Evolutionary conservation across 2,797 vertebrate species (phyloP), one percentile per base, ranked within the genome.

Genomic region (Hypotaenidia okinawae): DNA sequence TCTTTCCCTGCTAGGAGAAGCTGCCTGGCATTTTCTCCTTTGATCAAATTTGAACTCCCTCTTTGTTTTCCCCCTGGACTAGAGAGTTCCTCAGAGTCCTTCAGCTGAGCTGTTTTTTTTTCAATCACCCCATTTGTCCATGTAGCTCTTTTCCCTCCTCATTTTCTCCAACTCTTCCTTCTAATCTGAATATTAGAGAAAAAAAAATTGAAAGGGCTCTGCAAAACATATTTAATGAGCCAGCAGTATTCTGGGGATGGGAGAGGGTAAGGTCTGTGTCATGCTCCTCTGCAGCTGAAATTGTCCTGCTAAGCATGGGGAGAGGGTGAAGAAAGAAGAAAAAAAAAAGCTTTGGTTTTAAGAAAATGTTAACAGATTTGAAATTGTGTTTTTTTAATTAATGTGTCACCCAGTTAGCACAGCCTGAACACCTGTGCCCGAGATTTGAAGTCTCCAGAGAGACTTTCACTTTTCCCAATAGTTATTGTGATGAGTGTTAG

Each of bases 351-450:
- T 95, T 97, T 97, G 94, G 93, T 96, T 94, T 96, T 85, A 52
- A 84, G 22, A 90, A 74, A 79, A 75, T 35, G 73, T 92, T 91
- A 96, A 97, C 97, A 93, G 96, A 95, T 97, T 97, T 97, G 78
- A 95, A 98, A 95, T 49, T 90, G 89, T 92, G 89, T 98, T 97
- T 96, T 72, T 87, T 87, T 96, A 96, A 97, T 96, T 95, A 97
- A 95, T 96, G 97, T 97, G 90, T 96, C 96, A 97, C 94, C 94
- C 96, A 96, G 84, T 97, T 97, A 97, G 78, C 68, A 47, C 67
- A 21, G 90, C 87, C 87, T 23, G 84, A 97, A 95, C 97, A 97
- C 97, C 97, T 97, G 97, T 87, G 97, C 91, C 90, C 5, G 66
- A 77, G 92, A 95, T 62, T 88, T 43, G 16, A 57, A 73, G 87